Evolutionary conservation across 1,140 invertebrate species (phyloP).

Genomic region (Bombus affinis): DNA sequence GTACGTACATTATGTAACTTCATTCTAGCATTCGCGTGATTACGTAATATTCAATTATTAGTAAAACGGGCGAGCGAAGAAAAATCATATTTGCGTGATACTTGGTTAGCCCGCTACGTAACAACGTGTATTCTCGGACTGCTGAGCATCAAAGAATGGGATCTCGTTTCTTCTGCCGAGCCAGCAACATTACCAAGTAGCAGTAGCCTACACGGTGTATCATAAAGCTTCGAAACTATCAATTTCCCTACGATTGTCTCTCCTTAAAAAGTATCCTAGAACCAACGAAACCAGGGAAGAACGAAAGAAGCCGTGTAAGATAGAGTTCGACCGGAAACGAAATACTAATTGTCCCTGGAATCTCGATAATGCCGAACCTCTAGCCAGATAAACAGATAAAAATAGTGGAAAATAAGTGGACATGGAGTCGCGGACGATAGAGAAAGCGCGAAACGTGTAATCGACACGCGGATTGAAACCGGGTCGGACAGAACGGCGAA

Average conservation of each 20-base stretch:
- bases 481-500: not conserved
- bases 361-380: not conserved
- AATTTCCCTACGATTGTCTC: too few species aligned
- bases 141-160: not conserved
- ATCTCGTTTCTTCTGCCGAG: not conserved
- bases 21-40: not conserved
- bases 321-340: not conserved
- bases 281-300: not conserved
- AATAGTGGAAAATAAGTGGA: not conserved
- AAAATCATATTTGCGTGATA: not conserved
- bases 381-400: not conserved
- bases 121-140: not conserved
- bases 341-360: not conserved
- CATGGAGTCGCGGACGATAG: not conserved
- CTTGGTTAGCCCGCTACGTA: not conserved
- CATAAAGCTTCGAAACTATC: not conserved
- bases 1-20: not conserved
- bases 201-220: not conserved
- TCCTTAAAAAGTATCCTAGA: too few species aligned
- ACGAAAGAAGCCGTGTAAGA: not conserved
- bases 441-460: conserved; percentile 28
- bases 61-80: not conserved
- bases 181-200: not conserved
- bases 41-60: not conserved
- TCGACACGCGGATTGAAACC: conserved; percentile 12